These are phyloP conservation scores for Cherax destructor DNA, from an alignment of 1,140 invertebrate species.

Conservation along the genomic window DNA sequence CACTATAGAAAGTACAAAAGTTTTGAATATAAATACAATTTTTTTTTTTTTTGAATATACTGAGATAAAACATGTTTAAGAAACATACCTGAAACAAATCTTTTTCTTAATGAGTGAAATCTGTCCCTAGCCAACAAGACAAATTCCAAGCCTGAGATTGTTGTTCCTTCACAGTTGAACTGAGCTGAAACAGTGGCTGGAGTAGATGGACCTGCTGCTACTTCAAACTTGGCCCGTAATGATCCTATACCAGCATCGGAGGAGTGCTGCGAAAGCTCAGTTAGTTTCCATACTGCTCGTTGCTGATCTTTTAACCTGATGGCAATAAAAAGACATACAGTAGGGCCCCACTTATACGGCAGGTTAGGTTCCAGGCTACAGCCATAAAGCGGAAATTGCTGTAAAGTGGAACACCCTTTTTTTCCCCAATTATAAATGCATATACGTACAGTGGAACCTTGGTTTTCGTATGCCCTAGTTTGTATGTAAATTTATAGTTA, in stretches of 20 bases:
- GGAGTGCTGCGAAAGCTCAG: constrained; percentile 87
- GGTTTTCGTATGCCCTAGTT: too few species aligned
- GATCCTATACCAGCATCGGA: constrained; percentile 82
- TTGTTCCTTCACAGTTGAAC: constrained; percentile 95
- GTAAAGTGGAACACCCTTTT: too few species aligned
- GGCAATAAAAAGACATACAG: too few species aligned
- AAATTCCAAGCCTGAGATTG: constrained; percentile 93
- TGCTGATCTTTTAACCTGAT: constrained; percentile 86
- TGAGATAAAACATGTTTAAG: neutral
- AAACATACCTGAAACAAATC: constrained; percentile 91
- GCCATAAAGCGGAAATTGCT: too few species aligned
- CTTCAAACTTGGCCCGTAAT: constrained; percentile 90
- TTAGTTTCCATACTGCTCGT: constrained; percentile 92
- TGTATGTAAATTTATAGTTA: too few species aligned
- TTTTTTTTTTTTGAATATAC: too few species aligned
- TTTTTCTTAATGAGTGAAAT: constrained; percentile 92
- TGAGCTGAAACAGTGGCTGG: constrained; percentile 91
- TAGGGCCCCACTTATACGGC: too few species aligned
- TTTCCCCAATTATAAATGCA: too few species aligned
- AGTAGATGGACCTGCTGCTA: constrained; percentile 86
- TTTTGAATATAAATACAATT: too few species aligned
- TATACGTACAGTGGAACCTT: too few species aligned
- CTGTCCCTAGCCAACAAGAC: constrained; percentile 92
- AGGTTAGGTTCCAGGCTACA: too few species aligned
- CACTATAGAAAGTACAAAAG: too few species aligned